Percentiles rank a stretch among this genome's conserved stretches.
phyloP scores from a whole-genome alignment of 2,888 invertebrate species.

The Spodoptera littoralis region DNA sequence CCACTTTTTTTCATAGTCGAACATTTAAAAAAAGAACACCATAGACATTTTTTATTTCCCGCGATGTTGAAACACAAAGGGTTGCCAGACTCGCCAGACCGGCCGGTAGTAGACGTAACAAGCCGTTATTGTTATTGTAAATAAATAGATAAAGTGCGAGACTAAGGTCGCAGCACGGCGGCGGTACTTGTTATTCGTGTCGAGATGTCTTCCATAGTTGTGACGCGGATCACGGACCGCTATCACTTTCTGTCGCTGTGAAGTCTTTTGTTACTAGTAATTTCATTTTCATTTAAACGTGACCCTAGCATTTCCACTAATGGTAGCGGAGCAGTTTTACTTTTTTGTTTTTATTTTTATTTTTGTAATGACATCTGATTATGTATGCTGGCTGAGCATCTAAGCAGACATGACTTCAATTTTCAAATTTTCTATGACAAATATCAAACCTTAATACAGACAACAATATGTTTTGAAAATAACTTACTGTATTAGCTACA shows the following conservation, averaged over 20 bases:
- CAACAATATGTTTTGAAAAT: too few species aligned
- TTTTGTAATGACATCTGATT: not conserved
- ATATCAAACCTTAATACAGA: too few species aligned
- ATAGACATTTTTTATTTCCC: slow-evolving; percentile 26
- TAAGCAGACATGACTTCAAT: not conserved
- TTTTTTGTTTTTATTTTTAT: slow-evolving; percentile 10
- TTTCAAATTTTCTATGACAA: too few species aligned
- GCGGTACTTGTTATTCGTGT: slow-evolving; percentile 72
- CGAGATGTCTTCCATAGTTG: slow-evolving; percentile 64
- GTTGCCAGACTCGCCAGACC: slow-evolving; percentile 12
- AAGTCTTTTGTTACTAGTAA: slow-evolving; percentile 72
- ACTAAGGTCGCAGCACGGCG: slow-evolving; percentile 40
- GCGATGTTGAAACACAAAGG: slow-evolving; percentile 29
- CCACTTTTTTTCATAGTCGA: not conserved
- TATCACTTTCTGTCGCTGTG: slow-evolving; percentile 80
- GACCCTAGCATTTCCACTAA: slow-evolving; percentile 54
- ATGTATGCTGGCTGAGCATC: not conserved
- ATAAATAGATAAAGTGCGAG: slow-evolving; percentile 40
- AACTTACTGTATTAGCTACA: too few species aligned
- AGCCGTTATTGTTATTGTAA: slow-evolving; percentile 41
- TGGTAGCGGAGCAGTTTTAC: slow-evolving; percentile 27
- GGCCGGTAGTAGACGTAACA: slow-evolving; percentile 20
- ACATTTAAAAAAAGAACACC: slow-evolving; percentile 52
- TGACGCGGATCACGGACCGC: slow-evolving; percentile 75
- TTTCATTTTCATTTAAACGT: slow-evolving; percentile 79